These are phyloP conservation scores for Apteryx mantelli DNA, from an alignment of 2,113 vertebrate genomes.

Conservation along the genomic window DNA sequence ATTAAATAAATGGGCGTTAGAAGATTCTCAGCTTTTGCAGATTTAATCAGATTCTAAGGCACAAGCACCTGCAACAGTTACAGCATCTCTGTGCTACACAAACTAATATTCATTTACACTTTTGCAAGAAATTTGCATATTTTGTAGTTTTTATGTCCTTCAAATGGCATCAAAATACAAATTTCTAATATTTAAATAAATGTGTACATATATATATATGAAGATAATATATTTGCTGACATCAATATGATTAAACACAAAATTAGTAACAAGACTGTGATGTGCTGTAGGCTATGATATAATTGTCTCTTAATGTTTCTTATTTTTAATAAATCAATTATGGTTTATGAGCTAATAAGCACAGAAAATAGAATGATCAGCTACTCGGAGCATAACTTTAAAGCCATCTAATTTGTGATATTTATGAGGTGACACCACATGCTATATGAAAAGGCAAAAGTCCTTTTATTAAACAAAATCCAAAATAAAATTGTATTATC, in stretches of 20 bases:
- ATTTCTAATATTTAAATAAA: background rate
- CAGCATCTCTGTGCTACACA: background rate
- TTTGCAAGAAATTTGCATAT: background rate
- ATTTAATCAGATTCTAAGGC: background rate
- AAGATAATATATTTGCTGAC: background rate
- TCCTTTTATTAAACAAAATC: background rate
- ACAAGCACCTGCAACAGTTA: background rate
- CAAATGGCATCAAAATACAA: background rate
- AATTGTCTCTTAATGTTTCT: conserved; percentile 22
- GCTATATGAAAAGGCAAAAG: background rate
- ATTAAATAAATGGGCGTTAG: background rate
- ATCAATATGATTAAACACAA: background rate
- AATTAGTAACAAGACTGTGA: background rate
- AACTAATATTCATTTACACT: background rate
- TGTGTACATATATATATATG: background rate
- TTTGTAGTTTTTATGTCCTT: background rate
- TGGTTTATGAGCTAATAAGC: conserved; percentile 41
- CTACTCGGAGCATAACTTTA: background rate
- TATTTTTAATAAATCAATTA: conserved; percentile 14
- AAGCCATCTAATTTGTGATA: background rate
- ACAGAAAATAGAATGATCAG: background rate
- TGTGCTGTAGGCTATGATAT: background rate
- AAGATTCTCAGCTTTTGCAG: background rate
- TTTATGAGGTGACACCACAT: background rate
- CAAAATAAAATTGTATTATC: background rate